Percentiles rank a stretch among this genome's conserved stretches.
Conservation (phyloP, 2,888 invertebrate species). For the Chesias legatella region DNA sequence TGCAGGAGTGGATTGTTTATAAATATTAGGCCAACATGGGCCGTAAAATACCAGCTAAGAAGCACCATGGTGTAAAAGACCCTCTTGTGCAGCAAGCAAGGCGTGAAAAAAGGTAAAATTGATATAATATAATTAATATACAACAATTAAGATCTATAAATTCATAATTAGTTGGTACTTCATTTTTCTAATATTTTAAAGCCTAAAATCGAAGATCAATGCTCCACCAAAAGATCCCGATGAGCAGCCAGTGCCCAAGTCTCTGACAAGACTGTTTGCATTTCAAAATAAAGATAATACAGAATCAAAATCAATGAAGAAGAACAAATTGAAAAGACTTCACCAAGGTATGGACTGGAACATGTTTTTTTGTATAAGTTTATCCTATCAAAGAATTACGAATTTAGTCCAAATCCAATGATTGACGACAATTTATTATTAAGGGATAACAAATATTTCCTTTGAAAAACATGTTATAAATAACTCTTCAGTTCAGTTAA, state of each 20-base stretch:
- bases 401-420: too few species aligned
- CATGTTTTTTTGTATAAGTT: too few species aligned
- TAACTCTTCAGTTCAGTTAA: too few species aligned
- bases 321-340: conserved; percentile 21
- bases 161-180: too few species aligned
- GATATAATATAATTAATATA: neutral
- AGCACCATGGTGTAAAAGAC: conserved; percentile 89
- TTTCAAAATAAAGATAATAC: conserved; percentile 41
- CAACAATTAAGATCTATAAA: neutral
- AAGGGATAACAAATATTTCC: too few species aligned
- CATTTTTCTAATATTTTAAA: conserved; percentile 46
- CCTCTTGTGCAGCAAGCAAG: conserved; percentile 85
- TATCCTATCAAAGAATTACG: too few species aligned
- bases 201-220: conserved; percentile 86
- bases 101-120: conserved; percentile 81
- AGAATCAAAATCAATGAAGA: conserved; percentile 24
- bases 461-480: too few species aligned
- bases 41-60: conserved; percentile 90
- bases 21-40: conserved; percentile 70
- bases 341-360: conserved; percentile 13
- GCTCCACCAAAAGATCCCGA: conserved; percentile 86
- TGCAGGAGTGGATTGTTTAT: too few species aligned
- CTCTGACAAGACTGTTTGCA: conserved; percentile 82
- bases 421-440: too few species aligned
- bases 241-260: conserved; percentile 87